Evolutionary conservation across 1,140 invertebrate species (phyloP).

Genomic region (Eubasilissa regina): DNA sequence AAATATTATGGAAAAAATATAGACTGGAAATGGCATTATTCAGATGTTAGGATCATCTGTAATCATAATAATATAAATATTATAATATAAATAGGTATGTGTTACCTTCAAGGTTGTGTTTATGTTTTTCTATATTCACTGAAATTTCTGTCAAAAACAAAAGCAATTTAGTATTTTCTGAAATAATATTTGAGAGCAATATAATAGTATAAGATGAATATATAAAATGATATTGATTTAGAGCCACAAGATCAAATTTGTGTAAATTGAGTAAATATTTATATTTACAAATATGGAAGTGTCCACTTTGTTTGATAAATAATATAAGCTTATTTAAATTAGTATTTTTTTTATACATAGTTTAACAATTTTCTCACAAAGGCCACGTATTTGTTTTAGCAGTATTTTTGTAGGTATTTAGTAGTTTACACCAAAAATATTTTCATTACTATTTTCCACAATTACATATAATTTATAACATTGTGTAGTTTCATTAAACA

Average conservation of each 20-base stretch:
- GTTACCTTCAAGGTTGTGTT: constrained; percentile 53
- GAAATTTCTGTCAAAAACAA: constrained; percentile 25
- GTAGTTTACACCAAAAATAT: constrained; percentile 52
- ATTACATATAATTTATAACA: constrained; percentile 3
- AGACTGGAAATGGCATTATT: constrained; percentile 50
- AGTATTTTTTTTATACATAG: constrained; percentile 19
- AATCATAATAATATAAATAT: constrained; percentile 34
- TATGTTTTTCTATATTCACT: constrained; percentile 33
- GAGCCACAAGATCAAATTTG: constrained; percentile 8
- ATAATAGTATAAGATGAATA: constrained; percentile 20
- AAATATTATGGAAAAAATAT: constrained; percentile 43
- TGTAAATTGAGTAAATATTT: neutral
- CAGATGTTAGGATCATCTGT: constrained; percentile 15
- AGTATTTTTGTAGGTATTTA: constrained; percentile 48
- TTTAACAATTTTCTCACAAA: constrained; percentile 42
- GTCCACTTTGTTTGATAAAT: constrained; percentile 3
- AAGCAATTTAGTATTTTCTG: constrained; percentile 36
- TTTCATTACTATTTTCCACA: constrained; percentile 26
- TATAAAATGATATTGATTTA: neutral
- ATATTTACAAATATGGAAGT: constrained; percentile 1
- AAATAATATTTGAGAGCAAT: constrained; percentile 40
- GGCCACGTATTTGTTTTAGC: constrained; percentile 53
- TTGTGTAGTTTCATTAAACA: neutral
- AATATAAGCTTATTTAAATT: constrained; percentile 1
- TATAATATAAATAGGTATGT: constrained; percentile 41